Evolutionary conservation across 1,140 invertebrate species (phyloP).

Genomic region (Drosophila subobscura): DNA sequence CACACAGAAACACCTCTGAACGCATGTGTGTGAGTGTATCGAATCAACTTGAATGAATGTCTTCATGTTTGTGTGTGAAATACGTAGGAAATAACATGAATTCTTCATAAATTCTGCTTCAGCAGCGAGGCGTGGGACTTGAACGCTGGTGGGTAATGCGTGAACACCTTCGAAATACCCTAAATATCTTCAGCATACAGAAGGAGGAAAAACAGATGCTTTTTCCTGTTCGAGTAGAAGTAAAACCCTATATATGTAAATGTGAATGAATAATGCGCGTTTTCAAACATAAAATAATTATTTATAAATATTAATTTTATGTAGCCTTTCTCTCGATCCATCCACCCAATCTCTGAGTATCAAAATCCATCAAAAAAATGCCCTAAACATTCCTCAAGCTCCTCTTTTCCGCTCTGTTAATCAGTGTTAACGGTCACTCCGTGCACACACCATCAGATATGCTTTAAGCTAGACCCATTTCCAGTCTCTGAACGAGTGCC

Average conservation of each 20-base stretch:
- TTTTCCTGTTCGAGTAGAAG: not conserved
- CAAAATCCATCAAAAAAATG: too few species aligned
- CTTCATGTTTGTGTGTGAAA: slow-evolving; percentile 15
- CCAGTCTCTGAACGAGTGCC: not conserved
- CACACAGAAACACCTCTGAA: slow-evolving; percentile 4
- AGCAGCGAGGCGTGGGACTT: slow-evolving; percentile 26
- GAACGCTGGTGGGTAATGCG: not conserved
- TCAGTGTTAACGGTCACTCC: not conserved
- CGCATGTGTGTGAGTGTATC: slow-evolving; percentile 24
- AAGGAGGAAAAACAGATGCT: too few species aligned
- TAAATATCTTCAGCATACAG: too few species aligned
- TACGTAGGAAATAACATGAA: slow-evolving; percentile 40
- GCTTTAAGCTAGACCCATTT: not conserved
- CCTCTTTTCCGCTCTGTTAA: too few species aligned
- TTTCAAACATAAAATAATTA: too few species aligned
- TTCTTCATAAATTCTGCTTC: slow-evolving; percentile 41
- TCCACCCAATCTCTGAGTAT: too few species aligned
- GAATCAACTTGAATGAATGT: slow-evolving; percentile 29
- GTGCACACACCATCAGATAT: not conserved
- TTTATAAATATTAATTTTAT: too few species aligned
- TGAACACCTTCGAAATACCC: slow-evolving; percentile 5
- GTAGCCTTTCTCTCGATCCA: too few species aligned
- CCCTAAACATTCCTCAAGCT: too few species aligned
- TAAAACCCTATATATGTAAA: not conserved
- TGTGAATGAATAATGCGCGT: too few species aligned